A percentile compares a stretch with the other conserved stretches of the same genome.
phyloP scores from a whole-genome alignment of 1,140 invertebrate species.

The Drosophila paulistorum region DNA sequence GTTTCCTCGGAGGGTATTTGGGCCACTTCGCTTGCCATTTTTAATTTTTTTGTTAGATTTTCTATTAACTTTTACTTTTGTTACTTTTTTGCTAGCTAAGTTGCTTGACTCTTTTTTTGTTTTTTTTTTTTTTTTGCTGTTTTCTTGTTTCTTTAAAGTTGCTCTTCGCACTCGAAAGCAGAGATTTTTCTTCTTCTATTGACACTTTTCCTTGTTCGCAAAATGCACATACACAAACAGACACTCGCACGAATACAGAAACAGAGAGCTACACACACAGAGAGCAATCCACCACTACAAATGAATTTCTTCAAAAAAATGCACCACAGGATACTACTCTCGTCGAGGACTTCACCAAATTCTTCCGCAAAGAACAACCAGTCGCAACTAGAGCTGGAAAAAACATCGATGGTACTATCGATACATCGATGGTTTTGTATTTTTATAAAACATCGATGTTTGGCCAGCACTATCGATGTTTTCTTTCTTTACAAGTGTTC shows the following conservation, averaged over 20 bases:
- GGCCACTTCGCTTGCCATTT: slow-evolving; percentile 90
- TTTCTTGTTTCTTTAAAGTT: slow-evolving; percentile 55
- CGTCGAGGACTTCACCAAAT: slow-evolving; percentile 13
- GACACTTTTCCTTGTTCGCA: slow-evolving; percentile 70
- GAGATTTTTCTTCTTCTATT: slow-evolving; percentile 56
- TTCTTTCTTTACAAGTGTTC: no score
- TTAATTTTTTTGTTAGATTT: slow-evolving; percentile 30
- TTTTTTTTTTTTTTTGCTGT: slow-evolving; percentile 23
- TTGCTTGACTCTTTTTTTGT: slow-evolving; percentile 18
- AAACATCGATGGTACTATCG: no score
- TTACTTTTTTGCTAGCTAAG: slow-evolving; percentile 31
- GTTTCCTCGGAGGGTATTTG: slow-evolving; percentile 85
- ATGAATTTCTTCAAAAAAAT: slow-evolving; percentile 49
- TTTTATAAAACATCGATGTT: no score
- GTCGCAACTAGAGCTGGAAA: no score
- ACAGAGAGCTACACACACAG: slow-evolving; percentile 52
- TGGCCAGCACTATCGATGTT: no score
- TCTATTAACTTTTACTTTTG: slow-evolving; percentile 47
- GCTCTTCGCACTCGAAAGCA: slow-evolving; percentile 51
- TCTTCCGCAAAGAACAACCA: slow-evolving; percentile 46
- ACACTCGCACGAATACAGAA: slow-evolving; percentile 55
- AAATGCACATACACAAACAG: slow-evolving; percentile 53
- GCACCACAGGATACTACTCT: slow-evolving; percentile 49
- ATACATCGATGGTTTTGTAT: no score
- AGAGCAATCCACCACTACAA: slow-evolving; percentile 60